Evolutionary conservation across 2,797 vertebrate species (phyloP).

Genomic region (Neopelma chrysocephalum): DNA sequence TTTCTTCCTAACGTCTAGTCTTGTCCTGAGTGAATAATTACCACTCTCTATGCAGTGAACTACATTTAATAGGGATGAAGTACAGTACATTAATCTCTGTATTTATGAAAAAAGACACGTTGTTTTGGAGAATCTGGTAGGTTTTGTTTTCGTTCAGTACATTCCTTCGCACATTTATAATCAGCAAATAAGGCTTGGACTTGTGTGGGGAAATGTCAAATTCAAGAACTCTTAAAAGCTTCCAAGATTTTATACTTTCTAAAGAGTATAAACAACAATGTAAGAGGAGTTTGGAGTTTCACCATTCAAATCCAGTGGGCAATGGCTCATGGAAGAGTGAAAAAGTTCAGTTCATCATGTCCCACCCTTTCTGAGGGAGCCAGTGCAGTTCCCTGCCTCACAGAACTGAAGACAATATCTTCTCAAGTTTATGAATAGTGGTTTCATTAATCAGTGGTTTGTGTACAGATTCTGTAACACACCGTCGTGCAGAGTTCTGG

Average conservation of each 20-base stretch:
- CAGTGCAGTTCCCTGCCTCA: not conserved
- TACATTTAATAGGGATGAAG: not conserved
- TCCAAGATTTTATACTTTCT: not conserved
- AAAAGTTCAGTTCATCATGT: not conserved
- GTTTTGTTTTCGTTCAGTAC: not conserved
- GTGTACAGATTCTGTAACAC: not conserved
- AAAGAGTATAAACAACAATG: not conserved
- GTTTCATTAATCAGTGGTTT: not conserved
- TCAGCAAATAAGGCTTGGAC: not conserved
- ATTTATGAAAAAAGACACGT: not conserved
- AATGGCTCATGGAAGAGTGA: not conserved
- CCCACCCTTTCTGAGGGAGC: not conserved
- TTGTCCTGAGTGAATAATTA: constrained; percentile 22
- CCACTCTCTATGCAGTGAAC: not conserved
- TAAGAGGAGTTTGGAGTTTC: not conserved
- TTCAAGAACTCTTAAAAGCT: not conserved
- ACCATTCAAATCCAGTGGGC: not conserved
- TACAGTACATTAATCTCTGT: constrained; percentile 7
- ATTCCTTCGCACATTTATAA: not conserved
- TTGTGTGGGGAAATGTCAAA: not conserved
- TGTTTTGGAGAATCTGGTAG: not conserved
- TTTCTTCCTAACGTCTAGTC: not conserved
- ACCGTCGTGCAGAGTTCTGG: accelerated
- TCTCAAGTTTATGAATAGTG: not conserved
- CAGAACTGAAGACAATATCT: not conserved